A percentile compares a stretch with the other conserved stretches of the same genome.
Conservation (phyloP, 1,140 invertebrate species). For the Radopholus similis region DNA sequence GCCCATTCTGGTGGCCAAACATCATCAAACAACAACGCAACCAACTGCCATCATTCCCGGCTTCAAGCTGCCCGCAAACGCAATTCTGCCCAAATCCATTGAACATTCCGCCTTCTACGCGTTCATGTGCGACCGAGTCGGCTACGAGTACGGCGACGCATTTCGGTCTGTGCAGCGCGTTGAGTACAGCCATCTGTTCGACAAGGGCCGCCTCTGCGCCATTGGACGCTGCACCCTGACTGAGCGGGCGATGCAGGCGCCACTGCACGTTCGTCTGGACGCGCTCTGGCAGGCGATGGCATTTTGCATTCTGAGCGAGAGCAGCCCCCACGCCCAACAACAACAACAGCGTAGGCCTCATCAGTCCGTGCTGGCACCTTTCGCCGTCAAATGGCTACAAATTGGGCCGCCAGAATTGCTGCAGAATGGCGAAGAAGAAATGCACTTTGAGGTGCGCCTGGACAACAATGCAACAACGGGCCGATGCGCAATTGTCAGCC, state of each 20-base stretch:
- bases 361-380: too few relatives aligned
- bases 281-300: conserved; percentile 18
- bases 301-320: neutral
- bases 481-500: too few relatives aligned
- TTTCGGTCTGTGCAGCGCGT: neutral
- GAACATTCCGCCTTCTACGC: too few relatives aligned
- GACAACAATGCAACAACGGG: neutral
- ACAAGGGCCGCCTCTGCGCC: neutral
- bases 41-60: too few relatives aligned
- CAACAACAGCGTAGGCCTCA: too few relatives aligned
- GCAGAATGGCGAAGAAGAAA: neutral
- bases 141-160: neutral
- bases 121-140: neutral
- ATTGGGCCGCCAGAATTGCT: neutral
- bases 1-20: too few relatives aligned
- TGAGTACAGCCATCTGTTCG: neutral
- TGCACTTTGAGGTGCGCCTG: neutral
- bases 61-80: too few relatives aligned
- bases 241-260: neutral
- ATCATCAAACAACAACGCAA: too few relatives aligned
- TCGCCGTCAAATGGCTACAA: too few relatives aligned
- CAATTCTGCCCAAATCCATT: too few relatives aligned
- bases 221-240: neutral
- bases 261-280: conserved; percentile 7
- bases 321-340: neutral